These are phyloP conservation scores for Drosophila mimica DNA, from an alignment of 2,888 invertebrate genomes.

Conservation along the genomic window DNA sequence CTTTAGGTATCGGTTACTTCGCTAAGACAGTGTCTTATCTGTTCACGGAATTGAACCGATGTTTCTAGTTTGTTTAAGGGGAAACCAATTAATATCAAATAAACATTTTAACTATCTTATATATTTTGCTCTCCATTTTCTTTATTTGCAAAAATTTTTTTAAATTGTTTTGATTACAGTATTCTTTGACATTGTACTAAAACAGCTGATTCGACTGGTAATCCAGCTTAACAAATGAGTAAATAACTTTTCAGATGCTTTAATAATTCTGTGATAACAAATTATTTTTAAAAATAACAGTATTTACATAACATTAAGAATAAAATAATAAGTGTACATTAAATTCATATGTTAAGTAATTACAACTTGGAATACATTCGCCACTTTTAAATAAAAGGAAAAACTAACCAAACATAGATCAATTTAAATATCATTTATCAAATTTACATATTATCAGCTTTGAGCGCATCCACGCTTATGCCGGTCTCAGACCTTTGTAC, in stretches of 20 bases:
- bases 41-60: background rate
- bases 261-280: background rate
- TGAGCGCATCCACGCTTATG: conserved; percentile 42
- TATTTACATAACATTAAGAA: background rate
- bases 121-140: background rate
- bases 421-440: background rate
- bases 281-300: background rate
- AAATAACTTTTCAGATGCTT: background rate
- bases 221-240: background rate
- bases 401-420: background rate
- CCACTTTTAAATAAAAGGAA: background rate
- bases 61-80: background rate
- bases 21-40: conserved; percentile 23
- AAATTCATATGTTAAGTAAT: background rate
- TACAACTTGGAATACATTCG: background rate
- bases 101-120: background rate
- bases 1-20: conserved; percentile 42
- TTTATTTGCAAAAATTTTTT: background rate
- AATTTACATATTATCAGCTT: conserved; percentile 47
- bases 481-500: conserved; percentile 41
- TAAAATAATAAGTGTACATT: background rate
- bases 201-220: background rate
- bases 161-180: background rate
- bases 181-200: background rate
- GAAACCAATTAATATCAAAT: background rate